Base-by-base conservation (phyloP, 1,140 invertebrate species). In the Proctacanthus coquilletti region DNA sequence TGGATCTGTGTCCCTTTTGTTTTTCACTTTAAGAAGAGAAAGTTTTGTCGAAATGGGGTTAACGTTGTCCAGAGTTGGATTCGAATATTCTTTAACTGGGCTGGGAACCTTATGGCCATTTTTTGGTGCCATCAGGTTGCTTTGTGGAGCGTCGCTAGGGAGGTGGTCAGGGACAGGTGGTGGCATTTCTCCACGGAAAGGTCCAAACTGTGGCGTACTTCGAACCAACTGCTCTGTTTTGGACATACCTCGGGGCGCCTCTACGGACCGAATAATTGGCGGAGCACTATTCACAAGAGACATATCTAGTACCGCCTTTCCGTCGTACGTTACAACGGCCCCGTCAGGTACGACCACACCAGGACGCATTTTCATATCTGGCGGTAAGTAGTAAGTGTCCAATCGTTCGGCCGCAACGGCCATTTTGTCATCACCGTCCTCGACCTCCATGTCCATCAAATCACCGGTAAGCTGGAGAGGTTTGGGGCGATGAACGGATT, bases 131-230 rank as follows among this genome's bases (percentile, higher is more conserved):
- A 30, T 13, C 17, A 13, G 29, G 19, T 18, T 34, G 17, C 11
- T 18, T 35, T 36, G 34, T 13, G 20, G 17, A 13, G 21, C 11
- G 23, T 33, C 46, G 18, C 44, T 55, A 18, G 50, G 40, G 0
- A 48, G 31, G 34, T 55, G 48, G 11, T 60, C 50, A 9, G 42
- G 38, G 2, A 39, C 36, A 11, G 41, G 21, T 17, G 54, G 52
- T 13, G 80, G 80, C 8, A 78, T 63, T 50, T 83, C 77, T 0
- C 79, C 80, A 41, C 64, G 69, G 45, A 74, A 84, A 15, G 72
- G 73, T 2, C 69, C 72, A 45, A 78, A 78, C 48, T 83, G 79
- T 4, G 79, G 77, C 3, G 66, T 71, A 42, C 69, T 71, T 33
- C 70, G 67, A 29, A 77, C 53, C 2, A 72, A 46, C 44, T 74